phyloP scores from a whole-genome alignment of 2,888 invertebrate species.

The Belgica antarctica region DNA sequence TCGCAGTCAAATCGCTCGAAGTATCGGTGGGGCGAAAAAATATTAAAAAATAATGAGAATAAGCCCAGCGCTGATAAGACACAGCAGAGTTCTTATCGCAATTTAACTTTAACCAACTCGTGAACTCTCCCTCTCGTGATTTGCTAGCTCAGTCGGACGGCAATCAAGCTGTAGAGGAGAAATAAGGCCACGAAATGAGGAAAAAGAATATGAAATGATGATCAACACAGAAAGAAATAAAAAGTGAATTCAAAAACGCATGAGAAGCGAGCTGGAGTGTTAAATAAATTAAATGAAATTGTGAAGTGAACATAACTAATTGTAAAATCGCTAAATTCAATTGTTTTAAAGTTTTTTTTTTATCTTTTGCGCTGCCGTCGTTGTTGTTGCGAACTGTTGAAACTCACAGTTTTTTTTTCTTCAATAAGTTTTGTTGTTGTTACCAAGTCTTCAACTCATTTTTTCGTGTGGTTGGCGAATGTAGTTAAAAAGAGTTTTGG shows the following conservation, averaged over 20 bases:
- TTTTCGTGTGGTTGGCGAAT: conserved; percentile 16
- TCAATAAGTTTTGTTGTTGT: conserved; percentile 16
- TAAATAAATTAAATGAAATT: conserved; percentile 11
- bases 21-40: neutral
- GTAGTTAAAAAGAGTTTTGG: neutral
- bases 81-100: neutral
- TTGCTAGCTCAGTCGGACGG: neutral
- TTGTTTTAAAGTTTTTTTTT: conserved; percentile 24
- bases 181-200: conserved; percentile 30
- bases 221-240: conserved; percentile 21
- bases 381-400: conserved; percentile 10
- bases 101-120: neutral
- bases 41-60: neutral
- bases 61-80: conserved; percentile 9
- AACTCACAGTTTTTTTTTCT: too few species aligned
- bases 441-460: neutral
- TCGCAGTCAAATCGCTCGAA: neutral
- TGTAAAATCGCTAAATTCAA: neutral
- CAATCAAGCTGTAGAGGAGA: neutral
- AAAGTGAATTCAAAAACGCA: conserved; percentile 25
- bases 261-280: conserved; percentile 9
- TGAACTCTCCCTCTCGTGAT: neutral
- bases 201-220: conserved; percentile 21
- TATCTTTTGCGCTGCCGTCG: neutral
- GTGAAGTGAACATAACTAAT: neutral